Conservation (phyloP, 2,113 vertebrate genomes). For the Lagopus muta region DNA sequence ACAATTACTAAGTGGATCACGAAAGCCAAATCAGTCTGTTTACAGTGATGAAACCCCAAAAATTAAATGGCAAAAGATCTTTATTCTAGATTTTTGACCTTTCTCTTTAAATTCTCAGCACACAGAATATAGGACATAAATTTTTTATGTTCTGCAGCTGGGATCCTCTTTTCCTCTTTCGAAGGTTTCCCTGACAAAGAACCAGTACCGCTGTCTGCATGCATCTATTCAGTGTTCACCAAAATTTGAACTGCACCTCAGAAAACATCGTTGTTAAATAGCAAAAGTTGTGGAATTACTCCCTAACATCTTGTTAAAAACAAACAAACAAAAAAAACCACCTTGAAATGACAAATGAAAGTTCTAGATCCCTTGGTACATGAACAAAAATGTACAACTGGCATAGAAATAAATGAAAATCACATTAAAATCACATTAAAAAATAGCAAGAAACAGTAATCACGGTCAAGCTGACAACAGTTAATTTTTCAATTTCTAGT, state of each 20-base stretch:
- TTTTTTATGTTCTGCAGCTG: background rate
- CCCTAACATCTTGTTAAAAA: background rate
- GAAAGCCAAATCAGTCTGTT: background rate
- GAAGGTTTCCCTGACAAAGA: background rate
- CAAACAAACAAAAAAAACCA: background rate
- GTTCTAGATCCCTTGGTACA: background rate
- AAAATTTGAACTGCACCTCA: background rate
- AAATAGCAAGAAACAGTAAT: background rate
- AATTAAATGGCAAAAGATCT: background rate
- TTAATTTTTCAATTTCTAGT: background rate
- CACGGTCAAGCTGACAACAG: background rate
- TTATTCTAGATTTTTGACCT: background rate
- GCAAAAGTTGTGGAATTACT: background rate
- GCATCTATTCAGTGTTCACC: background rate
- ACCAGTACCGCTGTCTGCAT: fast-evolving
- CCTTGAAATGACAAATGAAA: background rate
- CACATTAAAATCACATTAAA: background rate
- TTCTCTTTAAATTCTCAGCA: conserved; percentile 11
- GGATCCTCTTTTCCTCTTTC: background rate
- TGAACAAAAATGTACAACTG: background rate
- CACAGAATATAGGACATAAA: background rate
- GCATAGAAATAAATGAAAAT: background rate
- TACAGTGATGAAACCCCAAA: background rate
- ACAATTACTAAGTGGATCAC: background rate
- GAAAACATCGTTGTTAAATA: background rate